Base-by-base conservation (phyloP, 1,140 invertebrate species). In the Drosophila teissieri region DNA sequence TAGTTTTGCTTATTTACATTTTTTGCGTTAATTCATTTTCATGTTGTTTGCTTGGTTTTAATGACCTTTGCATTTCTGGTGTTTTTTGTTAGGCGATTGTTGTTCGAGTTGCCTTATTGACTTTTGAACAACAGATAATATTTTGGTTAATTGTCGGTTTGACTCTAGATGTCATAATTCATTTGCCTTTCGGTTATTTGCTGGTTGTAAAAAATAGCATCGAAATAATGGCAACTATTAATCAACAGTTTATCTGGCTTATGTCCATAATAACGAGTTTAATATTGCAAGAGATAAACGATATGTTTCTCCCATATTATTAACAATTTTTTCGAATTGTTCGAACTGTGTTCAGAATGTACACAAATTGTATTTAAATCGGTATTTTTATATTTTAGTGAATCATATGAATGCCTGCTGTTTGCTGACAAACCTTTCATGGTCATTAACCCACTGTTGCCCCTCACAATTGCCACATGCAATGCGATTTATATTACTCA, bases 81-180 rank as follows among this genome's bases (percentile, higher is more conserved):
- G 10, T 37, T 40, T 67, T 15, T 48, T 40, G 31, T 51, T 44
- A n/a, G 40, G 12, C 0, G 14, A 24, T 48, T 48, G 24, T 27
- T 48, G n/a, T 17, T 36, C 2, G 27, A 31, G n/a, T 27, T 36
- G 27, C 22, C 56, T 31, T 68, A 39, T 60, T 51, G 76, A 73
- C 77, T 79, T 65, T 79, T 68, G 61, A 46, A 49, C 65, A 78
- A 78, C 68, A 64, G 44, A 44, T 62, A 46, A 56, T 53, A 54
- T 48, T 17, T 19, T 48, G 40, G 12, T 62, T 77, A 31, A 58
- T 68, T 64, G 45, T 67, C 73, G 75, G 70, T 53, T 64, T 78
- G 67, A 52, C 55, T 74, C 73, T 62, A 68, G 11, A 39, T 63
- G 48, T 44, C 61, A 80, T 80, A 62, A 76, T 65, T 80, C 60